Conservation (phyloP, 2,797 vertebrate species). For the Siniperca undulata region DNA sequence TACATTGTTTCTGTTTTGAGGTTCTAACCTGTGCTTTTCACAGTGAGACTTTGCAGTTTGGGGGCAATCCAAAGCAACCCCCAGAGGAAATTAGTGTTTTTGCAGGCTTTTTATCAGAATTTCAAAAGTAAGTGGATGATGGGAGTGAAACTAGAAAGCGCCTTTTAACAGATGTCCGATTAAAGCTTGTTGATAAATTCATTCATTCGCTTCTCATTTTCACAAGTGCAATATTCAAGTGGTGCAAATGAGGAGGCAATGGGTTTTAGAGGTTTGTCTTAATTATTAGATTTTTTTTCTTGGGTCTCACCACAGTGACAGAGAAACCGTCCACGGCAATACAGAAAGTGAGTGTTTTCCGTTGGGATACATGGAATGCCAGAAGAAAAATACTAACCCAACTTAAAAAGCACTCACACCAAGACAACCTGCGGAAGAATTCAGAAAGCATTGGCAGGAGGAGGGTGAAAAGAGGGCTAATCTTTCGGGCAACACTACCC, state of each 20-base stretch:
- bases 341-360: slow-evolving; percentile 75
- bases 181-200: slow-evolving; percentile 35
- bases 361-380: slow-evolving; percentile 69
- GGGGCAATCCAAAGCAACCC: slow-evolving; percentile 36
- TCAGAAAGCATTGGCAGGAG: slow-evolving; percentile 43
- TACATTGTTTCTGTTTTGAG: too few relatives aligned
- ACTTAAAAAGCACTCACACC: slow-evolving; percentile 58
- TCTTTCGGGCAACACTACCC: slow-evolving; percentile 64
- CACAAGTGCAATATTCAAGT: slow-evolving; percentile 1
- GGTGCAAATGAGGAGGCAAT: slow-evolving; percentile 13
- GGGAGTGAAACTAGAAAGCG: slow-evolving; percentile 36
- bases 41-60: slow-evolving; percentile 25
- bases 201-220: slow-evolving; percentile 30
- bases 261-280: slow-evolving; percentile 24
- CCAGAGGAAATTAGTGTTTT: slow-evolving; percentile 58
- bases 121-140: slow-evolving; percentile 58
- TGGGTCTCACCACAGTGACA: slow-evolving; percentile 37
- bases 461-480: slow-evolving; percentile 60
- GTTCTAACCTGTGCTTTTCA: slow-evolving; percentile 4
- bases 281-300: slow-evolving; percentile 45
- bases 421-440: slow-evolving; percentile 63
- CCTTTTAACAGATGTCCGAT: slow-evolving; percentile 55
- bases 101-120: slow-evolving; percentile 54
- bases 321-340: slow-evolving; percentile 25
- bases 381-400: slow-evolving; percentile 53